Percentiles rank a stretch among this genome's conserved stretches.
Evolutionary conservation across 2,113 vertebrate genomes (phyloP).

Genomic region (Muntiacus muntjak): DNA sequence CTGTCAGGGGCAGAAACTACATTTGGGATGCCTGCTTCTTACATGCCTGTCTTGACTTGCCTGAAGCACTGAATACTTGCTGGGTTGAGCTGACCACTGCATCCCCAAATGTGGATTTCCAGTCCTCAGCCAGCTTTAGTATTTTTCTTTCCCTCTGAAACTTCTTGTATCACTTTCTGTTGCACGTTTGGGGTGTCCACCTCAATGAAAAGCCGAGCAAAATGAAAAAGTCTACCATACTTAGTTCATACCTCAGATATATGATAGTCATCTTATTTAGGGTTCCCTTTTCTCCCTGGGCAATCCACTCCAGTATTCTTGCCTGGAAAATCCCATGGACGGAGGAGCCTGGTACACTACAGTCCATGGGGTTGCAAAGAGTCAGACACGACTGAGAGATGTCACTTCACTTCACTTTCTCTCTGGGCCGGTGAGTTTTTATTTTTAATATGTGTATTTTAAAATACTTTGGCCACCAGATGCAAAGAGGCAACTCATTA

Average conservation of each 20-base stretch:
- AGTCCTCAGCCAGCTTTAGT: background rate
- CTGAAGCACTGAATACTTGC: background rate
- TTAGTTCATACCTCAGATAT: background rate
- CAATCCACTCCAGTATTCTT: too few species aligned
- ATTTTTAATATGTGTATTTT: background rate
- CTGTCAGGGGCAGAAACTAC: background rate
- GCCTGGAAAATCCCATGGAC: too few species aligned
- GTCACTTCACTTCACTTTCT: background rate
- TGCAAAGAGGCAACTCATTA: background rate
- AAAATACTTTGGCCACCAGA: background rate
- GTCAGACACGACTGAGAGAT: too few species aligned
- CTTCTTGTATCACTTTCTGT: background rate
- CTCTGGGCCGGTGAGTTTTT: background rate
- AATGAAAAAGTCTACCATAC: background rate
- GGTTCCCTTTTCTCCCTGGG: too few species aligned
- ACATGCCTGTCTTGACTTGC: background rate
- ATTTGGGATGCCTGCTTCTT: background rate
- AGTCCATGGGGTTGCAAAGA: too few species aligned
- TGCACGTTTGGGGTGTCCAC: background rate
- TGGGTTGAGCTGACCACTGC: fast-evolving
- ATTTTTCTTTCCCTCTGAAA: background rate
- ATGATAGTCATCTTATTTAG: background rate
- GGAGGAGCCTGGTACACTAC: too few species aligned
- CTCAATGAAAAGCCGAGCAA: background rate
- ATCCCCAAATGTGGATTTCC: background rate